These are phyloP conservation scores for Trichomycterus rosablanca DNA, from an alignment of 2,113 vertebrate genomes.

Conservation along the genomic window DNA sequence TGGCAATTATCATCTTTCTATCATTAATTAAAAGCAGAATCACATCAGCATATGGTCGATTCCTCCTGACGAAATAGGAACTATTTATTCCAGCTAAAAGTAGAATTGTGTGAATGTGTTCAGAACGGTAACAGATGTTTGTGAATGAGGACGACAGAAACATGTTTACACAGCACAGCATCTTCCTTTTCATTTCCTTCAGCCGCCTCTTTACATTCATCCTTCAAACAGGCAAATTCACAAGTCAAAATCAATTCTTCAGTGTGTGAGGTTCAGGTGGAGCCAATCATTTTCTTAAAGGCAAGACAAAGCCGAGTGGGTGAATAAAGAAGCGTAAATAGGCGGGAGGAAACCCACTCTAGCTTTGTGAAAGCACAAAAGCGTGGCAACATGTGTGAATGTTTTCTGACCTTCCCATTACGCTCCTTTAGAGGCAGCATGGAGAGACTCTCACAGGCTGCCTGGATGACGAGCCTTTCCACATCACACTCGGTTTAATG, in stretches of 20 bases:
- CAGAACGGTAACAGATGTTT: background rate
- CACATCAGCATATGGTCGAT: too few relatives aligned
- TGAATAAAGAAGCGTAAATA: constrained; percentile 9
- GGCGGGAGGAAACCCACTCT: constrained; percentile 7
- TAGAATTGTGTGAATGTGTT: too few relatives aligned
- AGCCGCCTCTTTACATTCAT: background rate
- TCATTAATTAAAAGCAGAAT: too few relatives aligned
- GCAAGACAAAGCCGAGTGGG: constrained; percentile 23
- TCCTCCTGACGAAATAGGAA: too few relatives aligned
- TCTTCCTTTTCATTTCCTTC: background rate
- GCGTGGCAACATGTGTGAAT: constrained; percentile 34
- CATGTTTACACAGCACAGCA: background rate
- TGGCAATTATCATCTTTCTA: too few relatives aligned
- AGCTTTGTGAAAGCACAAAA: constrained; percentile 26
- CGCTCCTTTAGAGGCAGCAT: constrained; percentile 22
- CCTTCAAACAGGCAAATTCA: constrained; percentile 4
- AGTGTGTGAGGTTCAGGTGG: constrained; percentile 15
- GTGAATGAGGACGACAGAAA: background rate
- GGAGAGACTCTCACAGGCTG: constrained; percentile 39
- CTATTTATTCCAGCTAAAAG: too few relatives aligned
- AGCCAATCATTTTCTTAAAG: constrained; percentile 22
- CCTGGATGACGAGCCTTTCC: constrained; percentile 20
- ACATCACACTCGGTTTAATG: constrained; percentile 14
- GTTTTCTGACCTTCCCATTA: constrained; percentile 43
- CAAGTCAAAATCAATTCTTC: constrained; percentile 13